These are phyloP conservation scores for Leptobrachium ailaonicum DNA, from an alignment of 2,113 vertebrate genomes.

Conservation along the genomic window DNA sequence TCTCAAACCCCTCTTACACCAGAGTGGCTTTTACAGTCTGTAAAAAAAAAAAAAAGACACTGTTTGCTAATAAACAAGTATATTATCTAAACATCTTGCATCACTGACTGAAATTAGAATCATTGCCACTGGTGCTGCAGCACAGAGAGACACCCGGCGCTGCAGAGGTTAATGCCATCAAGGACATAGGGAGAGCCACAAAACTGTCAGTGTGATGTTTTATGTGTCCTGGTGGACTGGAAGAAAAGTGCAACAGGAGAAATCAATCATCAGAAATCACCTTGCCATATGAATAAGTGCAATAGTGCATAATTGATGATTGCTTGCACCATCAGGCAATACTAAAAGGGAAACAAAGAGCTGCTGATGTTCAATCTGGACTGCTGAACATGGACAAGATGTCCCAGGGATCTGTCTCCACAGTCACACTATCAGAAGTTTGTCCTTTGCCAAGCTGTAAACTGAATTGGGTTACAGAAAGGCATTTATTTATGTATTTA, in stretches of 20 bases:
- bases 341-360: neutral
- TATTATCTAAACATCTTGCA: neutral
- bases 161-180: neutral
- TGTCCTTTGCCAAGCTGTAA: neutral
- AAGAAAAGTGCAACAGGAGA: neutral
- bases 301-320: neutral
- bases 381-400: neutral
- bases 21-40: neutral
- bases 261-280: neutral
- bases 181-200: neutral
- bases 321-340: neutral
- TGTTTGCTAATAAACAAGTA: constrained; percentile 16
- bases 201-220: too few relatives aligned
- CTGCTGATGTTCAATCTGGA: neutral
- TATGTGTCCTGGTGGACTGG: too few relatives aligned
- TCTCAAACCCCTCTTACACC: neutral
- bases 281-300: neutral
- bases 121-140: neutral
- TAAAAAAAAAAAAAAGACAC: neutral
- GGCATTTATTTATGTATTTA: too few relatives aligned
- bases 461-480: too few relatives aligned
- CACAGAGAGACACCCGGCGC: neutral
- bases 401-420: neutral
- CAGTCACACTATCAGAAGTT: neutral
- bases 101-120: neutral